Conservation (phyloP, 2,113 vertebrate genomes). For the Laterallus jamaicensis region DNA sequence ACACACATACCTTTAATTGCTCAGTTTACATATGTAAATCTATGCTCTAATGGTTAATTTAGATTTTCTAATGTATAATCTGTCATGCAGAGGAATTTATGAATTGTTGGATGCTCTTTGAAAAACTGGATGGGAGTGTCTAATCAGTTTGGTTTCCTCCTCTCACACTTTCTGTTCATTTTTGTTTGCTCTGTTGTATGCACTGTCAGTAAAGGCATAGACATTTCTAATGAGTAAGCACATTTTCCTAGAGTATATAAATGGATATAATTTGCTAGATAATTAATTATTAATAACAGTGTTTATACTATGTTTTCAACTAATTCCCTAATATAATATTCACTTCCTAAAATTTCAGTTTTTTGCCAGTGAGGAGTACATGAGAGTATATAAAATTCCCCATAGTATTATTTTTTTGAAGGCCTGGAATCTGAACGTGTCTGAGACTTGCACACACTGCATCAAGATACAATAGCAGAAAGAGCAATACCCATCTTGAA, state of each 20-base stretch:
- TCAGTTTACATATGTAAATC: neutral
- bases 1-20: neutral
- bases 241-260: neutral
- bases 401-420: conserved; percentile 62
- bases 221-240: neutral
- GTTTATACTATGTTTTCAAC: neutral
- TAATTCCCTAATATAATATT: conserved; percentile 34
- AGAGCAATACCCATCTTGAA: conserved; percentile 68
- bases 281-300: neutral
- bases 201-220: neutral
- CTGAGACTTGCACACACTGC: conserved; percentile 28
- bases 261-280: neutral
- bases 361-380: conserved; percentile 41
- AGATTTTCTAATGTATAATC: neutral
- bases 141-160: neutral
- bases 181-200: neutral
- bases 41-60: neutral
- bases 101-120: neutral
- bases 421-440: conserved; percentile 49
- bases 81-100: neutral
- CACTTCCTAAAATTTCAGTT: conserved; percentile 47
- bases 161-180: neutral
- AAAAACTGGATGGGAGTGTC: neutral
- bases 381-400: conserved; percentile 51
- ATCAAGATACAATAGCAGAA: conserved; percentile 63